Evolutionary conservation across 2,888 invertebrate species (phyloP).

Genomic region (Polia nebulosa): DNA sequence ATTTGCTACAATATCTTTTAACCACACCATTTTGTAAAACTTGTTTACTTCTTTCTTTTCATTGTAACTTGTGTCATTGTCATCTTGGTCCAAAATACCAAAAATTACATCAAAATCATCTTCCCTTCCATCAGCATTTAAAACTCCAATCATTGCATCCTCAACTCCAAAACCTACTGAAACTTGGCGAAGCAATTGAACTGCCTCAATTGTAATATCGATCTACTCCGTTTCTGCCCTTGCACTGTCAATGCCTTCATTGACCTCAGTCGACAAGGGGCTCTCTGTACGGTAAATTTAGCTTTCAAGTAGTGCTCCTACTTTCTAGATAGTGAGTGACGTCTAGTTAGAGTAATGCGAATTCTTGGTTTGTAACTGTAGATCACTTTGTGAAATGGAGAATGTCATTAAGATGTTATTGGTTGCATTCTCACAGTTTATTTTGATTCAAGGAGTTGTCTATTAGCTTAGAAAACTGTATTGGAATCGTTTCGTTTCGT

Average conservation of each 20-base stretch:
- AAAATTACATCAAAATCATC: neutral
- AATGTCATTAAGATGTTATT: conserved; percentile 8
- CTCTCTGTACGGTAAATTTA: conserved; percentile 69
- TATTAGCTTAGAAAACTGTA: neutral
- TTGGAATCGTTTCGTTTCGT: too few relatives aligned
- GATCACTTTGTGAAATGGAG: conserved; percentile 15
- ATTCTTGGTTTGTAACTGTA: conserved; percentile 40
- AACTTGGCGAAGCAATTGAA: conserved; percentile 42
- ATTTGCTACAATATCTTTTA: neutral
- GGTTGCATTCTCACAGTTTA: neutral
- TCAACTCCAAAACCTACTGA: conserved; percentile 12
- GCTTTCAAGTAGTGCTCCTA: conserved; percentile 65
- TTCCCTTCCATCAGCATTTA: neutral
- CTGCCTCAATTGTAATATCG: conserved; percentile 57
- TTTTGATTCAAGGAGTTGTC: neutral
- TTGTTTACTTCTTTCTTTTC: neutral
- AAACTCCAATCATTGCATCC: neutral
- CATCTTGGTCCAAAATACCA: neutral
- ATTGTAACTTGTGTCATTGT: neutral
- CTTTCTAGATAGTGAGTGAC: conserved; percentile 69
- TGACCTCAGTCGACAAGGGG: conserved; percentile 72
- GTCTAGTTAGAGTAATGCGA: conserved; percentile 52
- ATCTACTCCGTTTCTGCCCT: conserved; percentile 63
- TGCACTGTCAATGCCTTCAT: conserved; percentile 78
- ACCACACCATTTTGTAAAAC: neutral